Conservation (phyloP, 2,888 invertebrate genomes). For the Euzophera pinguis region DNA sequence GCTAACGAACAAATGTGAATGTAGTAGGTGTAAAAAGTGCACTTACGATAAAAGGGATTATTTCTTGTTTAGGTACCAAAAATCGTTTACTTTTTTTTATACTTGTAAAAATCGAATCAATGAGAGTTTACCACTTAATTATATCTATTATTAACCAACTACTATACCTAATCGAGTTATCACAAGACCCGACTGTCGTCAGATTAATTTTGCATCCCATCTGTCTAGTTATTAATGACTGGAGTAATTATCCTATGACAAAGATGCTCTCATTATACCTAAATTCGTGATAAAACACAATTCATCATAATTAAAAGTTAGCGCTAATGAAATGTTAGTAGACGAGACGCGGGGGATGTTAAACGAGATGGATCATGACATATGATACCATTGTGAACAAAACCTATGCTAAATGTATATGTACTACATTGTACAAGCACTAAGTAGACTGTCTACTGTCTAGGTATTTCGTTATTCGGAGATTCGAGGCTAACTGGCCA, state of each 20-base stretch:
- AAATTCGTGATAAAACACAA: conserved; percentile 50
- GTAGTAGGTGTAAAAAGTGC: conserved; percentile 18
- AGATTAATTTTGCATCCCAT: conserved; percentile 54
- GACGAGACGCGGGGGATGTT: conserved; percentile 34
- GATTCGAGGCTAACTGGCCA: no score
- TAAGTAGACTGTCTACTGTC: neutral
- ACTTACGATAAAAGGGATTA: conserved; percentile 20
- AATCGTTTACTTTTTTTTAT: no score
- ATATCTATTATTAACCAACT: no score
- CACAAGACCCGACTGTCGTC: conserved; percentile 35
- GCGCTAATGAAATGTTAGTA: conserved; percentile 40
- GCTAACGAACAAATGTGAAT: conserved; percentile 3
- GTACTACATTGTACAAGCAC: neutral
- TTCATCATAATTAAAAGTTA: conserved; percentile 64
- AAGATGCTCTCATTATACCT: conserved; percentile 50
- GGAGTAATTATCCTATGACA: conserved; percentile 56
- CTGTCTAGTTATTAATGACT: conserved; percentile 61
- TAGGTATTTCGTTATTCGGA: no score
- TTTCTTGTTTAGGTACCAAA: conserved; percentile 42
- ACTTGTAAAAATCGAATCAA: no score
- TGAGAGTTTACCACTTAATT: no score
- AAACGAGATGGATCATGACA: conserved; percentile 12
- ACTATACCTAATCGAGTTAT: no score
- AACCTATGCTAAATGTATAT: neutral
- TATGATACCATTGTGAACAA: neutral